A percentile compares a stretch with the other conserved stretches of the same genome.
These are phyloP conservation scores for Siphamia tubifer DNA, from an alignment of 2,113 vertebrate species.

Conservation along the genomic window DNA sequence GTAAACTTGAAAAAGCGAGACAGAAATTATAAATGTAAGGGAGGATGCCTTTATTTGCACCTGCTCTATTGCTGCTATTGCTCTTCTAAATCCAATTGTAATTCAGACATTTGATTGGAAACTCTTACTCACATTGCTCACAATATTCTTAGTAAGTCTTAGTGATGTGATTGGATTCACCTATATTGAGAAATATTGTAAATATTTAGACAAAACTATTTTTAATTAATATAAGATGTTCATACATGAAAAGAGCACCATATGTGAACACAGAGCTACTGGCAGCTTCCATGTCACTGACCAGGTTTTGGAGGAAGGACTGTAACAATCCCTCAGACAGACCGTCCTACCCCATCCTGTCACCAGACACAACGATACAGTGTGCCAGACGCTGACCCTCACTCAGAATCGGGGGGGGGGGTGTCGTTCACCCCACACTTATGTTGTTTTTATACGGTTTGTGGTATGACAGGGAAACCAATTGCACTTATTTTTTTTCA, in stretches of 20 bases:
- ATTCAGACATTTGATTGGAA: slow-evolving; percentile 20
- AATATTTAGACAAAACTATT: slow-evolving; percentile 52
- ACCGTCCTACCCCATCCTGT: neutral
- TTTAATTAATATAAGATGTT: slow-evolving; percentile 33
- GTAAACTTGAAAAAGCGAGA: slow-evolving; percentile 50
- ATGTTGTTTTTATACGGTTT: slow-evolving; percentile 57
- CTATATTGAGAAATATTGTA: slow-evolving; percentile 36
- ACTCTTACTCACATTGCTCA: neutral
- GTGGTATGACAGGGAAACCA: slow-evolving; percentile 59
- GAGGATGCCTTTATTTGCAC: slow-evolving; percentile 52
- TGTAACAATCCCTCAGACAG: slow-evolving; percentile 1
- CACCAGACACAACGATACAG: neutral
- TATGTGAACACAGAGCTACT: slow-evolving; percentile 40
- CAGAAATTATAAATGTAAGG: slow-evolving; percentile 38
- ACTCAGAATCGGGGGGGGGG: slow-evolving; percentile 32
- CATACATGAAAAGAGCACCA: slow-evolving; percentile 35
- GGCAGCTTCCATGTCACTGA: slow-evolving; percentile 50
- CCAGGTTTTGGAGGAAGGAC: slow-evolving; percentile 11
- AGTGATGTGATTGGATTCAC: slow-evolving; percentile 24
- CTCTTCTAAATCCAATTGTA: slow-evolving; percentile 25
- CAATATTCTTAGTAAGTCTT: slow-evolving; percentile 25
- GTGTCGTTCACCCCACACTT: slow-evolving; percentile 32
- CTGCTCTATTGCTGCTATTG: slow-evolving; percentile 67
- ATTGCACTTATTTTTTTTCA: slow-evolving; percentile 75
- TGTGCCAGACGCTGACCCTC: slow-evolving; percentile 27